phyloP scores from a whole-genome alignment of 23 tunicate genomes.

The Diplosoma virens region DNA sequence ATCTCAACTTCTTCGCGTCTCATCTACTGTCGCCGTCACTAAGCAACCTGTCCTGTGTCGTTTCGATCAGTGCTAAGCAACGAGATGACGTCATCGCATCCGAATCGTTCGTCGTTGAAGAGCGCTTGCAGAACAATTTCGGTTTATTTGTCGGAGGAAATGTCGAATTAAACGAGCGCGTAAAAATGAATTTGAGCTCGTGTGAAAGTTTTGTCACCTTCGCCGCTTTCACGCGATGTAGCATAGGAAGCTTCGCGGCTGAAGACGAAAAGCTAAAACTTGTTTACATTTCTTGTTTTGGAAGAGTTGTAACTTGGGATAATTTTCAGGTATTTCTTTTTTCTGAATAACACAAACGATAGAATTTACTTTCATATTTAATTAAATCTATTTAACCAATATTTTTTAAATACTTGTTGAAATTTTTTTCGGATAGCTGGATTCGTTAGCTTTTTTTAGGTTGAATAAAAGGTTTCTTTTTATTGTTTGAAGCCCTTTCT shows the following conservation, averaged over 20 bases:
- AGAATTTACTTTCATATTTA: too few species aligned
- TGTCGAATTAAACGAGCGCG: background rate
- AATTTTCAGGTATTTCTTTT: constrained; percentile 4
- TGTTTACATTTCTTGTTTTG: background rate
- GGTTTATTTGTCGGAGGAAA: background rate
- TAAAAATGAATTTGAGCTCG: background rate
- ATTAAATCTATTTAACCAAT: background rate
- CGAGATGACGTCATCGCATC: background rate
- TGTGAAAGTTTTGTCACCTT: constrained; percentile 9
- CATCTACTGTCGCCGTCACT: background rate
- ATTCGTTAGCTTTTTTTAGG: background rate
- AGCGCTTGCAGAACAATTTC: background rate
- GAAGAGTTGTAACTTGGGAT: background rate
- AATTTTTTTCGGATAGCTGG: background rate
- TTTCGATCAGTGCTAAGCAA: background rate
- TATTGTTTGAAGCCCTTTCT: background rate
- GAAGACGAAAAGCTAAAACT: background rate
- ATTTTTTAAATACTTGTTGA: background rate
- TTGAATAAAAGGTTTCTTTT: background rate
- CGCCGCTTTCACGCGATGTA: background rate
- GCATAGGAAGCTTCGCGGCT: background rate
- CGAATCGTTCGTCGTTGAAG: background rate
- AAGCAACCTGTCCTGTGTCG: background rate
- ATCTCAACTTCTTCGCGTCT: background rate
- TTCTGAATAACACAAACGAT: too few species aligned